phyloP scores from a whole-genome alignment of 64 coral and sea anemone genomes.

The Catalaphyllia jardinei region DNA sequence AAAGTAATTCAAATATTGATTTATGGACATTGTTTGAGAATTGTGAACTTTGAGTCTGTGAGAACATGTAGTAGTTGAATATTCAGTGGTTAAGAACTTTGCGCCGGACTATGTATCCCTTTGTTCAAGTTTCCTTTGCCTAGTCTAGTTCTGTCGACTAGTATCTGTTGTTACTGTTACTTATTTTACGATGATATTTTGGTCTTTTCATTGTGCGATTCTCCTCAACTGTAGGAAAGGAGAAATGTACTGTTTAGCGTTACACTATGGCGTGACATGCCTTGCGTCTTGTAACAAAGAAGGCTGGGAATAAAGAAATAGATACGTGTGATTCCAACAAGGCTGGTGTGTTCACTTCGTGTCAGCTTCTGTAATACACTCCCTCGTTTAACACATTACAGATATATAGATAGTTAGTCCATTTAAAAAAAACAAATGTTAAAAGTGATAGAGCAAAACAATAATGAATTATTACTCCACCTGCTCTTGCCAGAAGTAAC shows the following conservation, averaged over 20 bases:
- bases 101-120: neutral
- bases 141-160: neutral
- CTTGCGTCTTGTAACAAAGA: neutral
- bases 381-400: neutral
- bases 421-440: too few species aligned
- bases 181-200: neutral
- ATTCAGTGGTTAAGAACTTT: neutral
- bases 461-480: too few species aligned
- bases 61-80: neutral
- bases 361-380: neutral
- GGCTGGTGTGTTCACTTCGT: conserved; percentile 8
- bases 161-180: neutral
- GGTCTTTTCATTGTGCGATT: neutral
- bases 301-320: neutral
- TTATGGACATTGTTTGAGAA: neutral
- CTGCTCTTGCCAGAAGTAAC: too few species aligned
- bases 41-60: neutral
- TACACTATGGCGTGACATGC: neutral
- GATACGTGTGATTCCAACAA: neutral
- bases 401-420: too few species aligned
- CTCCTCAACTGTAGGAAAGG: conserved; percentile 9
- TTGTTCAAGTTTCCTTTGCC: neutral
- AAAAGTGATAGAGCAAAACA: too few species aligned
- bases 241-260: conserved; percentile 22
- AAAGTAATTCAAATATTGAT: neutral